Evolutionary conservation across 2,888 invertebrate genomes (phyloP).

Genomic region (Cryptus armator): DNA sequence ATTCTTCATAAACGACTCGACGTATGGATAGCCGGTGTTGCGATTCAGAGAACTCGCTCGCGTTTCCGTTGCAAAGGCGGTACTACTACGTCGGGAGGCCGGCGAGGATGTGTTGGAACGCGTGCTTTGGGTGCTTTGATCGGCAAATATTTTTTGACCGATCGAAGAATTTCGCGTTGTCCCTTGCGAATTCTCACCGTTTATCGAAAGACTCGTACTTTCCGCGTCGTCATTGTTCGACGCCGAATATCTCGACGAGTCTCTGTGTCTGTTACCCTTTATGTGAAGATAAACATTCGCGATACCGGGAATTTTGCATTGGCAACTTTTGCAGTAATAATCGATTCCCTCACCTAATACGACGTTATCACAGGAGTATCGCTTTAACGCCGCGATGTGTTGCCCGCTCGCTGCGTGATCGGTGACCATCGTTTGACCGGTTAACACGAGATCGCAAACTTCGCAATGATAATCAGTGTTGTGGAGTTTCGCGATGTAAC

Average conservation of each 20-base stretch:
- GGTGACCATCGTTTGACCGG: not conserved
- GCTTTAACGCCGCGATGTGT: not conserved
- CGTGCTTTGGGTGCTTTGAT: not conserved
- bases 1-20: not conserved
- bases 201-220: not conserved
- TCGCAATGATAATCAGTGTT: not conserved
- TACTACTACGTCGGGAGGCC: not conserved
- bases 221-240: not conserved
- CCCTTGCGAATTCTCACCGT: not conserved
- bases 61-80: not conserved
- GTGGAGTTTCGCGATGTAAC: not conserved
- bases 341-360: not conserved
- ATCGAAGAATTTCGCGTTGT: too few relatives aligned
- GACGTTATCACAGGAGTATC: constrained; percentile 17
- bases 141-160: not conserved
- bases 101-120: not conserved
- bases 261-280: constrained; percentile 4
- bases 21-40: not conserved
- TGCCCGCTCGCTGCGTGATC: not conserved
- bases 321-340: constrained; percentile 38
- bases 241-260: too few relatives aligned
- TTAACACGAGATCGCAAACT: constrained; percentile 5
- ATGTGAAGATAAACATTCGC: constrained; percentile 36
- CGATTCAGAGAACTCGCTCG: not conserved
- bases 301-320: constrained; percentile 15